Base-by-base conservation (phyloP, 2,797 vertebrate species). In the Anguilla pacifica region DNA sequence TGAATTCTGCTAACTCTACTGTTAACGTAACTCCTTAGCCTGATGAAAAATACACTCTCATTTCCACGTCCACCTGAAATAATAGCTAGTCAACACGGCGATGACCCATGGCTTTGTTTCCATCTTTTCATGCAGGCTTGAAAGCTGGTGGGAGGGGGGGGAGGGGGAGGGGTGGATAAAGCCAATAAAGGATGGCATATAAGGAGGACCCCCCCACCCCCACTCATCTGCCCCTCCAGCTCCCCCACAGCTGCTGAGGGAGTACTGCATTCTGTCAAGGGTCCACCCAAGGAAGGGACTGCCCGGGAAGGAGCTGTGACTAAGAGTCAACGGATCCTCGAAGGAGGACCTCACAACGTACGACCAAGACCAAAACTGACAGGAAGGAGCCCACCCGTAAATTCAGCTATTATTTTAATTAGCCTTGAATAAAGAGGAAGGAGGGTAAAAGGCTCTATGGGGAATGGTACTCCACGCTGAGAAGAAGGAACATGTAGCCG, bases 371-470 rank as follows among this genome's bases (percentile, higher is more conserved):
- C 17, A 28, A 51, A 87, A 72, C 46, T 84, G 87, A 72, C 86
- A 87, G 86, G 43, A 87, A 84, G 64, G 81, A 87, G 82, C 67
- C 84, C 87, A 74, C 46, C 46, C 67, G 51, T 6, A 87, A 84
- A 72, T 84, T 64, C 25, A 3, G 87, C 19, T 87, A 74, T 87
- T 82, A 74, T 87, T 87, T 67, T 87, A 87, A 87, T 87, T 84
- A 84, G 67, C 67, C 64, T 87, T 51, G 84, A 59, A 87, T 74
- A 77, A 31, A 46, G 49, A 72, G 51, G 51, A 51, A 35, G 51
- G 49, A 39, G 82, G 51, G 28, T 57, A 53, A 59, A 49, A 82
- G 25, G 15, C 64, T 84, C 61, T 43, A 53, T 43, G 31, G 43
- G n/a, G 43, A 82, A 49, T 49, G 28, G 25, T 61, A 46, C 25